Base-by-base conservation (phyloP, 2,797 vertebrate genomes). In the Leptodactylus fallax region DNA sequence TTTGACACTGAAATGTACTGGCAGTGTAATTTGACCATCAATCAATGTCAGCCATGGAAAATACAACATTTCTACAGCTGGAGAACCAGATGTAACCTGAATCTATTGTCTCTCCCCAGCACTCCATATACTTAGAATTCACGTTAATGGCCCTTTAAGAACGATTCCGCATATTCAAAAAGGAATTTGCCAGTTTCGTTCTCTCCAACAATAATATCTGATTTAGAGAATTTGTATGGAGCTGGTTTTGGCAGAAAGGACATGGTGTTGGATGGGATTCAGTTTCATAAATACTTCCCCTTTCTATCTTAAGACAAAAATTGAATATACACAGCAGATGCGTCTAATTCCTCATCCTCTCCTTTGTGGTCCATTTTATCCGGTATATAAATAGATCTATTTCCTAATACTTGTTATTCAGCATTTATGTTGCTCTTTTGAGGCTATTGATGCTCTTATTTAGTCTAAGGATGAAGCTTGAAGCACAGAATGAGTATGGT, bases 21-120 rank as follows among this genome's bases (percentile, higher is more conserved):
- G 95, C 92, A 92, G 56, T 72, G 90, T 87, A 87, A 92, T 94
- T 92, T 94, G 91, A 89, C 92, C 91, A 92, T 96, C 95, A 93
- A 93, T 96, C 95, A 93, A 93, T 92, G 89, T 81, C 92, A 88
- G 79, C 86, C 25, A 90, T 27, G 91, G 90, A 87, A 91, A 90
- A 90, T 83, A 89, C 82, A 91, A 90, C 91, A 92, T 91, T 90
- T 87, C 90, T 91, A 92, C 94, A 94, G 93, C 92, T 93, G 93
- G 92, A 93, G 91, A 93, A 93, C 92, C 91, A 92, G 92, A 92
- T 92, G 93, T 90, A 91, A 91, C 90, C 91, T 86, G 77, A 69
- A 79, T 58, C 91, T 91, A 91, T 93, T 93, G 92, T 93, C 90
- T 92, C 23, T 53, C 84, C 36, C 87, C 87, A 88, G 88, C 92